Evolutionary conservation across 2,797 vertebrate genomes (phyloP).

Genomic region (Acrossocheilus fasciatus): DNA sequence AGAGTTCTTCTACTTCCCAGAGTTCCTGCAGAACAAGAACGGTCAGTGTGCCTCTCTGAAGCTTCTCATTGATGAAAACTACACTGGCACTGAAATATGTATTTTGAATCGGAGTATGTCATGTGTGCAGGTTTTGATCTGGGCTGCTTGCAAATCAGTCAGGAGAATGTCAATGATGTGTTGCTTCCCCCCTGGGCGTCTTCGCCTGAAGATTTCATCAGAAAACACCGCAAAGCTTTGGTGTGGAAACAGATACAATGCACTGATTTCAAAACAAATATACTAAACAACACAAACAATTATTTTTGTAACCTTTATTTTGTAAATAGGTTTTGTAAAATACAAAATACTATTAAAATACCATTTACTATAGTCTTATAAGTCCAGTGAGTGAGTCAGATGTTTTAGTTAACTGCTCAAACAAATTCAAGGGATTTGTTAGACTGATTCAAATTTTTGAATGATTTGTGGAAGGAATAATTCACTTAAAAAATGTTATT

Average conservation of each 20-base stretch:
- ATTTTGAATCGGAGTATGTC: not conserved
- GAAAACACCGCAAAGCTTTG: conserved; percentile 90
- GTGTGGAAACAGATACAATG: conserved; percentile 68
- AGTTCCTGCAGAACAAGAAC: conserved; percentile 95
- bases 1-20: conserved; percentile 96
- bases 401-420: not conserved
- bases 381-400: not conserved
- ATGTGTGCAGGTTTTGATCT: conserved; percentile 86
- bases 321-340: too few relatives aligned
- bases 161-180: conserved; percentile 87
- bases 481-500: not conserved
- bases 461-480: not conserved
- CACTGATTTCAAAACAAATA: not conserved
- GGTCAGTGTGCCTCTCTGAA: conserved; percentile 69
- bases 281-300: not conserved
- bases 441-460: not conserved
- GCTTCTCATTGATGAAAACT: not conserved
- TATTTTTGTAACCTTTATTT: too few relatives aligned
- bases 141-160: conserved; percentile 91
- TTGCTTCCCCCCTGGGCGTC: conserved; percentile 90
- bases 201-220: conserved; percentile 93
- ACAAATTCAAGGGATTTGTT: not conserved
- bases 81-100: not conserved
- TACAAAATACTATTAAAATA: not conserved
- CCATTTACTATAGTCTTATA: not conserved